phyloP scores from a whole-genome alignment of 1,140 invertebrate genomes.

The Zaprionus gabonicus region DNA sequence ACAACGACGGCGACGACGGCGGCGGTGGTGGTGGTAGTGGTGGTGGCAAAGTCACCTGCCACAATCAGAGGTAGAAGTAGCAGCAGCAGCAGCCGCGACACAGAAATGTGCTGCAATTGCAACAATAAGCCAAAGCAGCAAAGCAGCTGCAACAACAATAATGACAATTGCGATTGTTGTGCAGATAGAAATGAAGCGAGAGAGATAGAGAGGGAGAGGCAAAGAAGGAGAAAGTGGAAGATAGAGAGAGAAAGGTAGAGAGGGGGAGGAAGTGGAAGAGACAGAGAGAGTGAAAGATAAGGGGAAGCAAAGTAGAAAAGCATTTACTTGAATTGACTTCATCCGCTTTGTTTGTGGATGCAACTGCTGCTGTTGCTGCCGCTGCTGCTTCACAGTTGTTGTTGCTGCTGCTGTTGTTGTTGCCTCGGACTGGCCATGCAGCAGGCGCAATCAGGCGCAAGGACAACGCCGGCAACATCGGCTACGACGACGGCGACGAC shows the following conservation, averaged over 20 bases:
- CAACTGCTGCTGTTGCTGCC: conserved; percentile 28
- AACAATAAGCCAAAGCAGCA: conserved; percentile 47
- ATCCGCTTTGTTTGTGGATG: conserved; percentile 67
- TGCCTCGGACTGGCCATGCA: neutral
- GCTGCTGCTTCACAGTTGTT: conserved; percentile 8
- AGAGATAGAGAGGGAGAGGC: conserved; percentile 3
- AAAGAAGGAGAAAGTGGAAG: conserved; percentile 6
- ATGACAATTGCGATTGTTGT: conserved; percentile 56
- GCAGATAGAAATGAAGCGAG: conserved; percentile 2
- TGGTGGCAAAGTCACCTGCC: conserved; percentile 19
- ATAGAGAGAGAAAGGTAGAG: conserved; percentile 9
- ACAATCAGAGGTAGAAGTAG: conserved; percentile 21
- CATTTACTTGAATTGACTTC: conserved; percentile 78
- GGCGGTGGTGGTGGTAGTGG: neutral
- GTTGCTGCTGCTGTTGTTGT: neutral
- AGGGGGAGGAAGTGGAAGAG: conserved; percentile 6
- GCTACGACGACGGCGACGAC: conserved; percentile 44
- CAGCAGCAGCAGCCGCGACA: conserved; percentile 24
- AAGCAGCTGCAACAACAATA: conserved; percentile 44
- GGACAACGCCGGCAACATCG: conserved; percentile 38
- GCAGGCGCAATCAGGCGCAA: conserved; percentile 62
- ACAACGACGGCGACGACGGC: neutral
- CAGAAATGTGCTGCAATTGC: conserved; percentile 52
- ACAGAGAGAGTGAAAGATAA: neutral
- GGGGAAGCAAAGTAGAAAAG: conserved; percentile 45